Evolutionary conservation across 2,113 vertebrate species (phyloP), one percentile per base, ranked within the genome.

Genomic region (Abramis brama): DNA sequence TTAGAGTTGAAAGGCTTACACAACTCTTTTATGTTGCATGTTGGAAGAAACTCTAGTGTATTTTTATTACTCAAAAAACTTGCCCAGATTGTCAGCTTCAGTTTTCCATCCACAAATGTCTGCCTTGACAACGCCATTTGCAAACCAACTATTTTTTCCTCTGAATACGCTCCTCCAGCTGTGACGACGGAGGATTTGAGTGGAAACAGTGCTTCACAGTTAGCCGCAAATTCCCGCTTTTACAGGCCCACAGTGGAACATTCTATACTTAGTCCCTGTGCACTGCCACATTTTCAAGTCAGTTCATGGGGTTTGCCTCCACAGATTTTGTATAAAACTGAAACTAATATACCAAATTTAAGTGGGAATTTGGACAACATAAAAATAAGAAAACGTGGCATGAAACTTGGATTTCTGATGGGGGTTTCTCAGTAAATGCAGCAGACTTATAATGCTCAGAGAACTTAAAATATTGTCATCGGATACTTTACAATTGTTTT

Each of bases 161-260:
- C 30, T 23, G 33, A 71, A 81, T 50, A 21, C 21, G 7, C 45
- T 75, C 11, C 47, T 79, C 78, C 66, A 68, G 17, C 45, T 11
- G n/a, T 86, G 75, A 83, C 50, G 80, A 59, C 43, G 55, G 64
- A 64, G 12, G 25, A 52, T 36, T 55, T 62, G n/a, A 84, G 83
- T 86, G 86, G 88, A 89, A 89, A 89, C 25, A 86, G 80, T 68
- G 84, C 80, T 75, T 86, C 84, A 87, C 70, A 39, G 33, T 62
- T 70, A 73, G 79, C 86, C 80, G 77, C 88, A 87, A 87, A 87
- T 52, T 71, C 86, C 81, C 27, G 19, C 80, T 83, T 89, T 87
- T 82, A 87, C 45, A 81, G 62, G 70, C 73, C 88, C 86, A 79
- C 88, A 86, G 86, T 89, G 88, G 86, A 87, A 87, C 80, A 23